A percentile compares a stretch with the other conserved stretches of the same genome.
Evolutionary conservation across 2,797 vertebrate species (phyloP).

Genomic region (Propithecus deckenii): DNA sequence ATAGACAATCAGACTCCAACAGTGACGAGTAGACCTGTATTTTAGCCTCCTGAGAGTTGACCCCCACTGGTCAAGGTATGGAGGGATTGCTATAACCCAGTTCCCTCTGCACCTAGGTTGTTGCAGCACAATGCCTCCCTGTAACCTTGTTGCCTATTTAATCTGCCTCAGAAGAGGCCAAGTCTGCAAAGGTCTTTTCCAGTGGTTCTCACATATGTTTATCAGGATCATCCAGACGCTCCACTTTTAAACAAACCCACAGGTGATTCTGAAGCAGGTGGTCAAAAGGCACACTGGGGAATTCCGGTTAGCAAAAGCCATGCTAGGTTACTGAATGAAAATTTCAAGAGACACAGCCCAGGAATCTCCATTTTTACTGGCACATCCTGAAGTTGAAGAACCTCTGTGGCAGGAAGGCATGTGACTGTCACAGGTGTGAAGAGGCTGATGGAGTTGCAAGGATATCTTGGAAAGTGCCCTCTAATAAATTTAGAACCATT

Average conservation of each 20-base stretch:
- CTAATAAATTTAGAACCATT: not conserved
- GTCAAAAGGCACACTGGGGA: not conserved
- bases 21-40: not conserved
- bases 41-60: not conserved
- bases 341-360: not conserved
- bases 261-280: not conserved
- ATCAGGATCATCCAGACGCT: not conserved
- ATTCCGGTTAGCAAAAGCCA: not conserved
- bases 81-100: not conserved
- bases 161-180: constrained; percentile 26
- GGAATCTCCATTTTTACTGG: not conserved
- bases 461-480: not conserved
- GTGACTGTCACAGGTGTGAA: not conserved
- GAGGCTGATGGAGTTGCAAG: not conserved
- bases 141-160: not conserved
- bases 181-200: not conserved
- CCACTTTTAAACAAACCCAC: not conserved
- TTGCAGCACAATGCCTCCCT: not conserved
- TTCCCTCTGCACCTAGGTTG: not conserved
- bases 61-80: not conserved
- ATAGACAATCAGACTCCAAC: not conserved
- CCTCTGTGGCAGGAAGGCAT: no score
- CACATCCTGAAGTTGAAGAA: not conserved
- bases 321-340: not conserved
- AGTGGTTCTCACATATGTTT: not conserved